Base-by-base conservation (phyloP, 2,113 vertebrate species). In the Rana temporaria region DNA sequence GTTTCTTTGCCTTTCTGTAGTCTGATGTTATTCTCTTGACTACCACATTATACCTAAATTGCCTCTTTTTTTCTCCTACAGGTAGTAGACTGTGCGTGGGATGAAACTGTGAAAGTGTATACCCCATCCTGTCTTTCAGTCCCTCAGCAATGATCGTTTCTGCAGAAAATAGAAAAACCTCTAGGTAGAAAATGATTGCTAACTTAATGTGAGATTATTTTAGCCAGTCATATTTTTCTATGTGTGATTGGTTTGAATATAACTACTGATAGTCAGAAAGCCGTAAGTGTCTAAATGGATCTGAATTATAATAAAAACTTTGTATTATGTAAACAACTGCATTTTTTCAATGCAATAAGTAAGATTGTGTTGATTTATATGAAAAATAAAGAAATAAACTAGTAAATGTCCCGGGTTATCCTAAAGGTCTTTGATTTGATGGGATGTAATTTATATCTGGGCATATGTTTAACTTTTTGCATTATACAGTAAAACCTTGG, bases 1-100 rank as follows among this genome's bases (percentile, higher is more conserved):
- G 42, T 48, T 48, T 48, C 42, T 48, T 48, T 48, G 9, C 12
- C 42, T 48, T 48, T 48, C 42, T 48, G 12, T 12, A 14, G 9
- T 12, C 42, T 48, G 42, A 48, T 48, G 42, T 48, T 48, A 14
- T 48, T 48, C 42, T 42, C 32, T 55, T 55, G 26, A 5, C n/a
- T 71, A 26, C 1, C 5, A 22, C 4, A 2, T 62, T 75, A 6
- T 62, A 17, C 9, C 63, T 34, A 56, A 24, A 66, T 14, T 14
- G 4, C 14, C 68, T 26, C 71, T 71, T 5, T 87, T 42, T 90
- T 88, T 89, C 83, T 84, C 89, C 91, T 91, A 20, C 90, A 99
- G 98, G 95, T 99, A 86, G 95, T 95, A 84, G 98, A 99, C 90
- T 99, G 98, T 84, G 95, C 98, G 79, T 99, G 98, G 98, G 98